Percentiles rank a stretch among this genome's conserved stretches.
Evolutionary conservation across 2,797 vertebrate species (phyloP).

Genomic region (Merluccius polli): DNA sequence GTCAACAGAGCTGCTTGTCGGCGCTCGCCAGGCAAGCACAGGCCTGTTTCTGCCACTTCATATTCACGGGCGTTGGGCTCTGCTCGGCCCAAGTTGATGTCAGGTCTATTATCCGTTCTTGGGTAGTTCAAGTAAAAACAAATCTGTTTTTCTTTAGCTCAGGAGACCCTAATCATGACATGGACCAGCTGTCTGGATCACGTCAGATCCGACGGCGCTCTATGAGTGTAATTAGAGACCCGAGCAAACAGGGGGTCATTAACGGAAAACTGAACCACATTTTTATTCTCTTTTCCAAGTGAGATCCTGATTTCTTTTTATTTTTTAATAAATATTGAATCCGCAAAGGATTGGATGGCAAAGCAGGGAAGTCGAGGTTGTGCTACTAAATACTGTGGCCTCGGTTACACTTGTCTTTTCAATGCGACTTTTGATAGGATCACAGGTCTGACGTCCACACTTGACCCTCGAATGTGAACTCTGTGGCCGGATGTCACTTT

Average conservation of each 20-base stretch:
- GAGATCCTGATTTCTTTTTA: conserved; percentile 52
- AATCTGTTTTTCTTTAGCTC: conserved; percentile 47
- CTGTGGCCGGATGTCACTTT: too few species aligned
- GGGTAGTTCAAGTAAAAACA: conserved; percentile 35
- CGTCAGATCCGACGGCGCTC: conserved; percentile 26
- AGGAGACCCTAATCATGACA: conserved; percentile 50
- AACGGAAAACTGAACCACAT: conserved; percentile 56
- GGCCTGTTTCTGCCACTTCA: neutral
- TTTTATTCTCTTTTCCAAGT: conserved; percentile 44
- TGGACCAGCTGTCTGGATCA: conserved; percentile 25
- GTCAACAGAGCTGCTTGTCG: neutral
- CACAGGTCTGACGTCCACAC: too few species aligned
- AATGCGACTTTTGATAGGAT: too few species aligned
- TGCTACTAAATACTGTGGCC: too few species aligned
- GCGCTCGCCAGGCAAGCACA: neutral
- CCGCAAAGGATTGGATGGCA: conserved; percentile 37
- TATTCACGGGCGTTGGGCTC: neutral
- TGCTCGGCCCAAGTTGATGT: conserved; percentile 23
- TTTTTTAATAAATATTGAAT: conserved; percentile 15
- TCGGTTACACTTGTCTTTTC: too few species aligned
- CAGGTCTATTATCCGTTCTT: conserved; percentile 31
- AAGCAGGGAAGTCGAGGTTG: neutral
- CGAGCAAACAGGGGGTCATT: conserved; percentile 43
- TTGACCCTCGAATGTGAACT: too few species aligned
- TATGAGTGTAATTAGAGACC: conserved; percentile 56